Base-by-base conservation (phyloP, 2,113 vertebrate genomes). In the Nesoenas mayeri region DNA sequence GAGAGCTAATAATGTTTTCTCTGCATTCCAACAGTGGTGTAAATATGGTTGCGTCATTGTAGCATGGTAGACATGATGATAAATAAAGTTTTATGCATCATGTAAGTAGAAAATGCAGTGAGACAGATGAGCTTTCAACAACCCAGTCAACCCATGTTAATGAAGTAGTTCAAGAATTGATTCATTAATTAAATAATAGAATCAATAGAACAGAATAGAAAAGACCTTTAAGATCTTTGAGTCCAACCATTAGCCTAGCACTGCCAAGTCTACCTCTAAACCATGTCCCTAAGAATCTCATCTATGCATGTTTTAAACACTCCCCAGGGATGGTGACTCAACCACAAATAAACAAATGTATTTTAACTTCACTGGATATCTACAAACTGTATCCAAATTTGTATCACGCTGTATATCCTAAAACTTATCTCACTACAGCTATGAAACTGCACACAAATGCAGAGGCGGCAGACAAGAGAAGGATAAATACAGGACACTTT, bases 341-440 rank as follows among this genome's bases (percentile, higher is more conserved):
- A 47, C 18, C 44, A 47, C 44, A 47, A 47, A 19, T 47, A 47
- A 69, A 32, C 1, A 58, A 56, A 64, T 32, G 1, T 47, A 17
- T 60, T 50, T 88, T 69, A 18, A 67, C 7, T 82, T 90, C 20
- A 26, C 8, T 64, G 12, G 9, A 10, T 66, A 66, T 19, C 34
- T 60, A 36, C 20, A 74, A 89, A 54, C 3, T 11, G 12, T 34
- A 42, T 48, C 16, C 25, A 61, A 74, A 61, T 48, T 11, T 65
- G 7, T 50, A n/a, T 26, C n/a, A 21, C 0, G 0, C 10, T 54
- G 4, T 36, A 21, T 31, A 48, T 57, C 20, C 17, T 62, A 78
- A 88, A 73, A 16, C 4, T 10, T 58, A 8, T 28, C 31, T 65
- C 26, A 18, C 31, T 87, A 31, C 25, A 71, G 3, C 11, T 71